Conservation (phyloP, 2,113 vertebrate genomes). For the Perca flavescens region DNA sequence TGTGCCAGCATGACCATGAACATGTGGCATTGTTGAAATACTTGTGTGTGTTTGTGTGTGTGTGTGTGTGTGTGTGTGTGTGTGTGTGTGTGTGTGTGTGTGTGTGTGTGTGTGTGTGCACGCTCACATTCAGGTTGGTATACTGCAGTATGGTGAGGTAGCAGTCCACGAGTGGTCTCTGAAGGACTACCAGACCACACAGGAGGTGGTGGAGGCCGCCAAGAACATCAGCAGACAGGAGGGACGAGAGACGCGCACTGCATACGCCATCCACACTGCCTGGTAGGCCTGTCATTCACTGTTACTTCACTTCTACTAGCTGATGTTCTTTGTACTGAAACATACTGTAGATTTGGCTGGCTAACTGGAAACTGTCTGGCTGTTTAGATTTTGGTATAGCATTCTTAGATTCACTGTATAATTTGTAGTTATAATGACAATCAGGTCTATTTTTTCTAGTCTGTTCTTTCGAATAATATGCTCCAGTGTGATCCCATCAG, state of each 20-base stretch:
- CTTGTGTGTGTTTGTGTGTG: slow-evolving; percentile 21
- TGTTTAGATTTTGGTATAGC: slow-evolving; percentile 36
- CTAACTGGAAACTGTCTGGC: slow-evolving; percentile 46
- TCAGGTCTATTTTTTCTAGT: slow-evolving; percentile 25
- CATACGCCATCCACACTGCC: slow-evolving; percentile 89
- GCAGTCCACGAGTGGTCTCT: slow-evolving; percentile 93
- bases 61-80: slow-evolving; percentile 19
- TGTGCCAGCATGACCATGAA: slow-evolving; percentile 20
- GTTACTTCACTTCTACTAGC: slow-evolving; percentile 6
- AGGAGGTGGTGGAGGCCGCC: slow-evolving; percentile 91
- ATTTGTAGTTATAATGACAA: slow-evolving; percentile 42
- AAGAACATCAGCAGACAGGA: slow-evolving; percentile 94
- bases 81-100: slow-evolving; percentile 13
- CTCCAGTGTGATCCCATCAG: slow-evolving; percentile 19
- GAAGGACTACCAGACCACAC: slow-evolving; percentile 88
- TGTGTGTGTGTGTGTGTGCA: slow-evolving; percentile 23
- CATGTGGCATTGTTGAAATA: slow-evolving; percentile 41
- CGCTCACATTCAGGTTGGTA: slow-evolving; percentile 86
- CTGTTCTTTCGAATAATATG: slow-evolving; percentile 15
- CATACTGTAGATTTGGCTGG: slow-evolving; percentile 23
- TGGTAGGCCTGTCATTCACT: slow-evolving; percentile 85
- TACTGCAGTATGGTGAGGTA: slow-evolving; percentile 93
- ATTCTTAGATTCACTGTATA: slow-evolving; percentile 20
- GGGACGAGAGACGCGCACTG: slow-evolving; percentile 93
- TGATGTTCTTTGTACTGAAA: slow-evolving; percentile 6